phyloP scores from a whole-genome alignment of 1,140 invertebrate species.

The Trachelipus rathkii region DNA sequence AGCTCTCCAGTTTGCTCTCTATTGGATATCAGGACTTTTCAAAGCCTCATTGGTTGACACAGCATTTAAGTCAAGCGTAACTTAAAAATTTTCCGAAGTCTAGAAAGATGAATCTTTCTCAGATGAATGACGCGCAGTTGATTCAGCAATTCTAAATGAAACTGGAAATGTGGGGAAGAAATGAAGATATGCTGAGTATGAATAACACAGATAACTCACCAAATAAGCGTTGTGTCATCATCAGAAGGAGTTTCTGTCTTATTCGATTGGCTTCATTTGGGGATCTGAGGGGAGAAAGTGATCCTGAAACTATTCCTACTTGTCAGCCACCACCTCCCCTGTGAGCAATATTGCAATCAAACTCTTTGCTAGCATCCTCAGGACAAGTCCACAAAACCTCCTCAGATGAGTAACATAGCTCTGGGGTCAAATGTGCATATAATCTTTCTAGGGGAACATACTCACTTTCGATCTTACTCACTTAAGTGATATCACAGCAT shows the following conservation, averaged over 20 bases:
- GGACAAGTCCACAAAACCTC: conserved; percentile 23
- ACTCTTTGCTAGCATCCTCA: background rate
- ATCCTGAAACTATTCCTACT: background rate
- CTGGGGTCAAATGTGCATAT: conserved; percentile 36
- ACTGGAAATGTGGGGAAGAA: conserved; percentile 1
- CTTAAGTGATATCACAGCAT: conserved; percentile 14
- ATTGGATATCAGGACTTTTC: conserved; percentile 44
- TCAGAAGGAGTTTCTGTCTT: conserved; percentile 33
- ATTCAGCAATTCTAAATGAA: background rate
- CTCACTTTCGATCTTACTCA: conserved; percentile 29
- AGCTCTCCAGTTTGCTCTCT: conserved; percentile 38
- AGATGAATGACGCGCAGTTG: background rate
- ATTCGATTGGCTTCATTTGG: conserved; percentile 26
- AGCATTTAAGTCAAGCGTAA: conserved; percentile 42
- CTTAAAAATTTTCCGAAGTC: conserved; percentile 36
- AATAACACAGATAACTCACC: conserved; percentile 19
- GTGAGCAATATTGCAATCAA: background rate
- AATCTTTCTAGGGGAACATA: conserved; percentile 34
- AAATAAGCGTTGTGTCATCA: conserved; percentile 17
- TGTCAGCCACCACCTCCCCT: background rate
- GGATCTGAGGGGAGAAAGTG: background rate
- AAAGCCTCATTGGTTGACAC: conserved; percentile 42
- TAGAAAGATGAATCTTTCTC: conserved; percentile 16
- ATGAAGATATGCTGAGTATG: conserved; percentile 20
- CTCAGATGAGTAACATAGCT: conserved; percentile 36